Conservation (phyloP, 2,888 invertebrate species). For the Ashinkailepas kermadecensis region DNA sequence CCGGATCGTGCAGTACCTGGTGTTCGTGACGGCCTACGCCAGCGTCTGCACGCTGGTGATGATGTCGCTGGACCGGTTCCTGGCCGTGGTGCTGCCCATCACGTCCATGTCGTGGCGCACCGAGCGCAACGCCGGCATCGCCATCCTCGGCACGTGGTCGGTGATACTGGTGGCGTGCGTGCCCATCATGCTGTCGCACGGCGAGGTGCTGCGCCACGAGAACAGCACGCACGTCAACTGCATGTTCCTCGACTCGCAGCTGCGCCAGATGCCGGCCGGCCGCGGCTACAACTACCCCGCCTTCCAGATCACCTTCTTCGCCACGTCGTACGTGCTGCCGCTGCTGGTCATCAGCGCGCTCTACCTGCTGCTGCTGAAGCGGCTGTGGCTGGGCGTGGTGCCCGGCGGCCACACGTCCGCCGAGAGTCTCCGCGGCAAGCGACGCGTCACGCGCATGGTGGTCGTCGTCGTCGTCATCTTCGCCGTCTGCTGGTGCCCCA, state of each 20-base stretch:
- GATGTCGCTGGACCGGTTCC: conserved; percentile 82
- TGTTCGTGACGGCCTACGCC: conserved; percentile 84
- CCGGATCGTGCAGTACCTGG: conserved; percentile 81
- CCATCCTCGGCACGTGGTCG: conserved; percentile 71
- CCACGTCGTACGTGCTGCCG: conserved; percentile 81
- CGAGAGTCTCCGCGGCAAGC: conserved; percentile 73
- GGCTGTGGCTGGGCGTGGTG: conserved; percentile 68
- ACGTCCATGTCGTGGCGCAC: conserved; percentile 76
- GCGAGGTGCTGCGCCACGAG: conserved; percentile 50
- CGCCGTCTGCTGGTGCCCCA: conserved; percentile 89
- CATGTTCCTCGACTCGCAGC: conserved; percentile 22
- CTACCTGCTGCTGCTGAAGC: conserved; percentile 80
- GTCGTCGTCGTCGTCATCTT: conserved; percentile 85
- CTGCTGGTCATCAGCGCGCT: conserved; percentile 75
- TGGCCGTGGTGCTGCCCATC: conserved; percentile 90
- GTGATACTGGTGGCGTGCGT: conserved; percentile 69
- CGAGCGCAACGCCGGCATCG: conserved; percentile 68
- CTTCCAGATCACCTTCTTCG: conserved; percentile 68
- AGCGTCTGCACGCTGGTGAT: conserved; percentile 88
- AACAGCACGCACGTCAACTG: conserved; percentile 6
- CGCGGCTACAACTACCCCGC: conserved; percentile 12
- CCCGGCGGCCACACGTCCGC: conserved; percentile 64
- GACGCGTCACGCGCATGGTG: conserved; percentile 84
- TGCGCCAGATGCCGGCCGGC: neutral
- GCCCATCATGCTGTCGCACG: conserved; percentile 68